Percentiles rank a stretch among this genome's conserved stretches.
phyloP scores from a whole-genome alignment of 1,140 invertebrate species.

The Agraylea sexmaculata region DNA sequence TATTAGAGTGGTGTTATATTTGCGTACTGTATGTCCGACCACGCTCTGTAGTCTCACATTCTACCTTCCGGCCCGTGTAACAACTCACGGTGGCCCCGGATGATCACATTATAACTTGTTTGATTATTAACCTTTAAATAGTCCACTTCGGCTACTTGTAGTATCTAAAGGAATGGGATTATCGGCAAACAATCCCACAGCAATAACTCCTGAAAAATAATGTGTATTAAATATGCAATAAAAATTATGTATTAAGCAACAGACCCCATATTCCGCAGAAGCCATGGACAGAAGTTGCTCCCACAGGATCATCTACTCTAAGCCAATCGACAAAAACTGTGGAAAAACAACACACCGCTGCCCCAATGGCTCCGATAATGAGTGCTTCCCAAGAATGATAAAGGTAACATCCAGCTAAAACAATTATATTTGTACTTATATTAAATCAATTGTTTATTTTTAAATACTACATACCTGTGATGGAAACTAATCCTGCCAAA shows the following conservation, averaged over 20 bases:
- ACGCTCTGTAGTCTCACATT: too few species aligned
- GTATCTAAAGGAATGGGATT: constrained; percentile 67
- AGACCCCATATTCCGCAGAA: constrained; percentile 55
- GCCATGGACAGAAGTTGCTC: constrained; percentile 80
- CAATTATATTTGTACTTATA: constrained; percentile 7
- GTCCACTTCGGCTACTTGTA: constrained; percentile 61
- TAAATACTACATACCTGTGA: constrained; percentile 54
- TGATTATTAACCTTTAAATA: constrained; percentile 77
- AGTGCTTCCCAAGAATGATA: constrained; percentile 78
- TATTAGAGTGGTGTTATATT: too few species aligned
- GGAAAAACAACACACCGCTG: constrained; percentile 52
- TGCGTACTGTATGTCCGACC: too few species aligned
- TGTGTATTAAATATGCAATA: background rate
- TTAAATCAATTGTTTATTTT: constrained; percentile 1
- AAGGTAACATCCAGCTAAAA: constrained; percentile 73
- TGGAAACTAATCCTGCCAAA: constrained; percentile 70
- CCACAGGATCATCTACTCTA: constrained; percentile 82
- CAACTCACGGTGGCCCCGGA: too few species aligned
- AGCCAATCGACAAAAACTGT: constrained; percentile 65
- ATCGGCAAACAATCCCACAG: constrained; percentile 84
- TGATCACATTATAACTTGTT: too few species aligned
- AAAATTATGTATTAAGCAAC: background rate
- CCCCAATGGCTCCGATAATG: constrained; percentile 70
- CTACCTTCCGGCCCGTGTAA: too few species aligned
- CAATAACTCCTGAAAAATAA: constrained; percentile 61